Conservation (phyloP, 2,113 vertebrate genomes). For the Chamaetylas fuelleborni region DNA sequence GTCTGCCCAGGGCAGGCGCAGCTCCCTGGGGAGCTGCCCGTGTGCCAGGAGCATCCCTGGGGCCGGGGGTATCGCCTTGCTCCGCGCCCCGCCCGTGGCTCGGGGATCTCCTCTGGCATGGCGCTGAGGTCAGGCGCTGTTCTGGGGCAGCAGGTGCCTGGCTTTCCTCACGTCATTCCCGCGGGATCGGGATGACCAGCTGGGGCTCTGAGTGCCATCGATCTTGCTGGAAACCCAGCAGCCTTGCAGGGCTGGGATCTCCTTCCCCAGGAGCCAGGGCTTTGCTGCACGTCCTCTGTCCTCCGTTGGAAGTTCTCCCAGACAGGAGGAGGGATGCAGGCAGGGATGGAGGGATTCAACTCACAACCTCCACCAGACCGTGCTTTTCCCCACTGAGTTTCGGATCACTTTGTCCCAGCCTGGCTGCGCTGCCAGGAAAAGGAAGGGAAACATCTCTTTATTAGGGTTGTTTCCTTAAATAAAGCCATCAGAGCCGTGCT, state of each 20-base stretch:
- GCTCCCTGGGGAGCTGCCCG: background rate
- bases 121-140: constrained; percentile 21
- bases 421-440: accelerated
- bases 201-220: background rate
- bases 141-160: constrained; percentile 35
- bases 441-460: constrained; percentile 40
- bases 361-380: accelerated
- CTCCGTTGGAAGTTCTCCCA: accelerated
- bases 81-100: background rate
- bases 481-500: constrained; percentile 4
- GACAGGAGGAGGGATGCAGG: background rate
- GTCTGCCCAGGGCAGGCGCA: background rate
- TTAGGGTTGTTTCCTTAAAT: constrained; percentile 65
- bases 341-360: background rate
- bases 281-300: background rate
- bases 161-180: background rate
- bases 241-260: background rate
- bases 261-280: background rate
- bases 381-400: background rate
- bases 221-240: constrained; percentile 22
- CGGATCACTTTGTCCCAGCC: background rate
- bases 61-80: background rate
- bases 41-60: background rate
- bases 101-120: constrained; percentile 41
- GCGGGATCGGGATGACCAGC: background rate